Conservation (phyloP, 2,888 invertebrate genomes). For the Lepidochitona cinerea region DNA sequence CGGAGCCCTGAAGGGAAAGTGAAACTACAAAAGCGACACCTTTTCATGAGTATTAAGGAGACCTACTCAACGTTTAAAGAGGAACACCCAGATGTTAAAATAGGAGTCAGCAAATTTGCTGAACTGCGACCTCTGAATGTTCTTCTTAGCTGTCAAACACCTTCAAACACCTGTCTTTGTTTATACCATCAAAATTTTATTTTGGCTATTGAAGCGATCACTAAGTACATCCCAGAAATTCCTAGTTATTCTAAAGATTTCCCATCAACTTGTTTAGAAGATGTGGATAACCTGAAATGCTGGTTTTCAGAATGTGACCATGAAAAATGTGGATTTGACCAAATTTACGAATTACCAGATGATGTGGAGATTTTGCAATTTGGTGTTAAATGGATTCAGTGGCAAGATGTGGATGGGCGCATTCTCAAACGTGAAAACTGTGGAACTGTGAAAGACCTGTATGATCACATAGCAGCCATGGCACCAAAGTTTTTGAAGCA, state of each 20-base stretch:
- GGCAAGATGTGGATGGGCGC: neutral
- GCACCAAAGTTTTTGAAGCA: neutral
- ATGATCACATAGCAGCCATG: neutral
- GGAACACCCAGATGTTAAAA: conserved; percentile 19
- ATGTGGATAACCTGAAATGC: neutral
- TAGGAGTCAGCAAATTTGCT: conserved; percentile 10
- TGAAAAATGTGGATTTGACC: neutral
- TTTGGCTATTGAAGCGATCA: neutral
- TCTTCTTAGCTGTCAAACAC: neutral
- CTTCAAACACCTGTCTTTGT: conserved; percentile 2
- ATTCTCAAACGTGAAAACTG: neutral
- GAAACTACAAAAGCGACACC: conserved; percentile 3
- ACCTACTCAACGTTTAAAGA: conserved; percentile 15
- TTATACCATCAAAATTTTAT: conserved; percentile 6
- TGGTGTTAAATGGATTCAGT: neutral
- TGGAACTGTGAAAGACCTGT: neutral
- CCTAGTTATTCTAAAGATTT: neutral
- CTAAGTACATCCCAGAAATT: neutral
- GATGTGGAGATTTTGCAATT: neutral
- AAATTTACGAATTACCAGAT: neutral
- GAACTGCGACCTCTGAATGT: neutral
- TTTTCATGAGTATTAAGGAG: neutral
- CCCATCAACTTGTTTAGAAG: neutral
- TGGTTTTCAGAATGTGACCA: conserved; percentile 4
- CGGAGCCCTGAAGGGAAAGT: conserved; percentile 11